Percentiles rank a stretch among this genome's conserved stretches.
Evolutionary conservation across 1,140 invertebrate genomes (phyloP).

Genomic region (Bicyclus anynana): DNA sequence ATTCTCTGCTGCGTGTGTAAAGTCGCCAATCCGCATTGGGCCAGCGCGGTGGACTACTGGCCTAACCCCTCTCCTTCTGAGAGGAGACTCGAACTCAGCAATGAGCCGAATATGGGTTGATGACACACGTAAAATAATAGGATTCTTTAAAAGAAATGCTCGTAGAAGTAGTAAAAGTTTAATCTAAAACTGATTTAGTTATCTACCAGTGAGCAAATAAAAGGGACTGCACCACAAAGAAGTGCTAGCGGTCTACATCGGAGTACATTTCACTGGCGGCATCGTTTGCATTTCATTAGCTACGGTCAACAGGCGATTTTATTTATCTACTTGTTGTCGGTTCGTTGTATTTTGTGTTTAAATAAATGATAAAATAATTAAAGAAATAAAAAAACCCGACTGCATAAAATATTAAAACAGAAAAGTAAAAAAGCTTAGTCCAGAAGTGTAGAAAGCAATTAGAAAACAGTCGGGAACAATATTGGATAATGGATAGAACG

Average conservation of each 20-base stretch:
- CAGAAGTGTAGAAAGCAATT: too few species aligned
- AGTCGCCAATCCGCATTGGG: too few species aligned
- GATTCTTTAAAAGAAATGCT: neutral
- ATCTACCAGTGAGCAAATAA: slow-evolving; percentile 8
- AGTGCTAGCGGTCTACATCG: slow-evolving; percentile 38
- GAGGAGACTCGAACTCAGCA: too few species aligned
- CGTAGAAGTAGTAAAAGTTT: slow-evolving; percentile 9
- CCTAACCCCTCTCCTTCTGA: too few species aligned
- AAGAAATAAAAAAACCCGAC: neutral
- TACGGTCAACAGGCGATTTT: slow-evolving; percentile 54
- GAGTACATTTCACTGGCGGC: slow-evolving; percentile 44
- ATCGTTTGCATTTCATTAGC: slow-evolving; percentile 68
- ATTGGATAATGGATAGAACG: too few species aligned
- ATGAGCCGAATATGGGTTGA: too few species aligned
- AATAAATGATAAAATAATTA: slow-evolving; percentile 8
- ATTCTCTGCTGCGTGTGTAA: too few species aligned
- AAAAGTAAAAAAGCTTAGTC: too few species aligned
- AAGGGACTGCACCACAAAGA: slow-evolving; percentile 23
- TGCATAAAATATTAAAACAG: neutral
- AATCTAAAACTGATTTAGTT: slow-evolving; percentile 6
- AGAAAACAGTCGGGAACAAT: too few species aligned
- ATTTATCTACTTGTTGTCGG: slow-evolving; percentile 51
- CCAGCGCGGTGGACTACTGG: too few species aligned
- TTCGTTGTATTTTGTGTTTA: slow-evolving; percentile 32
- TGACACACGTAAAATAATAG: too few species aligned